Base-by-base conservation (phyloP, 2,113 vertebrate species). In the Epinephelus lanceolatus region DNA sequence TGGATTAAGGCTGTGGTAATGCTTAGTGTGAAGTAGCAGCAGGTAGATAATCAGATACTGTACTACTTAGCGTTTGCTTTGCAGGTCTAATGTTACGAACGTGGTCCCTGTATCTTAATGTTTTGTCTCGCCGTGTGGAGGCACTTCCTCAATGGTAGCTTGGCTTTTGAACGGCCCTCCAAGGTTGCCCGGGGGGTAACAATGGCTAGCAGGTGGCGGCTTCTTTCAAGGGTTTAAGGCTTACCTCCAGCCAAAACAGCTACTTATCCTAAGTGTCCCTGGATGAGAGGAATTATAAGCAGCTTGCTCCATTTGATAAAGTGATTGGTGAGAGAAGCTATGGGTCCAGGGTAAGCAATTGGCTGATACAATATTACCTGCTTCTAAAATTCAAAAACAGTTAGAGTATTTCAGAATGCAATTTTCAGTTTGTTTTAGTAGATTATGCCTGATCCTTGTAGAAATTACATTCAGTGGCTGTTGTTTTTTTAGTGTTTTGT, bases 1-100 rank as follows among this genome's bases (percentile, higher is more conserved):
- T 81, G 91, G 89, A 93, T 94, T 94, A 94, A 86, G 55, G 79
- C 57, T 67, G 84, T 84, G 75, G 76, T 68, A 68, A 74, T 69
- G 67, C 91, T 87, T 84, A 71, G 91, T 67, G 76, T 90, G 90
- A 89, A 77, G 83, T 55, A 88, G 80, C 92, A 92, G 87, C 88
- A 91, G 91, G 87, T 91, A 88, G 88, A 94, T 94, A 89, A 94
- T 94, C 86, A 93, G 86, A 92, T 88, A 86, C 73, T 71, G 75
- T 74, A 87, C 82, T 73, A 74, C 87, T 92, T 83, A 81, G 63
- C 81, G 81, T 94, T 90, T 89, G 69, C 77, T 83, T 90, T 86
- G 76, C 84, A 81, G 87, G 72, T 86, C 82, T 84, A 86, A 88
- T 78, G 71, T 87, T 86, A 87, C 15, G 11, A 84, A 67, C 51